phyloP scores from a whole-genome alignment of 2,888 invertebrate species.

The Lycophotia porphyrea region DNA sequence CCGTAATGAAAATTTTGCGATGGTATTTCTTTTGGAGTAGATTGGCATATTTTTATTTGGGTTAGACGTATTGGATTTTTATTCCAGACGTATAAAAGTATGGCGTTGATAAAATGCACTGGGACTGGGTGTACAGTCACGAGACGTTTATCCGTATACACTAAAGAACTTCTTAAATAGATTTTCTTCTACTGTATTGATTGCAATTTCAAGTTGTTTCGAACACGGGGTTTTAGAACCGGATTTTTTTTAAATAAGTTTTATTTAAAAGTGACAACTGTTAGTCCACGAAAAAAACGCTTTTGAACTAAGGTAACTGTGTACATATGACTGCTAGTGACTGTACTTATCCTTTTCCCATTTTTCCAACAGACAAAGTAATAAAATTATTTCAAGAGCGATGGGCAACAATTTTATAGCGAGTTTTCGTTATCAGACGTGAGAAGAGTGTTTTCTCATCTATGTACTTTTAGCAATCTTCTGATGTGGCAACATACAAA shows the following conservation, averaged over 20 bases:
- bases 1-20: conserved; percentile 41
- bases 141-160: background rate
- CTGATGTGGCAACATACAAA: background rate
- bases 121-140: background rate
- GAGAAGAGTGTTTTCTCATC: no score
- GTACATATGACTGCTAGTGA: background rate
- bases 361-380: background rate
- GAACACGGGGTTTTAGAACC: background rate
- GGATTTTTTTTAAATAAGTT: background rate
- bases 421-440: background rate
- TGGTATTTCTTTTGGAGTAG: background rate
- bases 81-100: conserved; percentile 14
- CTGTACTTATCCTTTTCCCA: background rate
- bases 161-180: background rate
- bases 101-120: conserved; percentile 9
- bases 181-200: background rate
- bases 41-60: conserved; percentile 40
- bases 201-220: background rate
- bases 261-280: background rate
- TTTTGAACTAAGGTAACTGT: background rate
- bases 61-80: conserved; percentile 33
- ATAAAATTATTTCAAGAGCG: background rate
- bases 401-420: background rate
- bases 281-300: background rate
- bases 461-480: background rate